These are phyloP conservation scores for Pituophis catenifer DNA, from an alignment of 2,113 vertebrate species.

Conservation along the genomic window DNA sequence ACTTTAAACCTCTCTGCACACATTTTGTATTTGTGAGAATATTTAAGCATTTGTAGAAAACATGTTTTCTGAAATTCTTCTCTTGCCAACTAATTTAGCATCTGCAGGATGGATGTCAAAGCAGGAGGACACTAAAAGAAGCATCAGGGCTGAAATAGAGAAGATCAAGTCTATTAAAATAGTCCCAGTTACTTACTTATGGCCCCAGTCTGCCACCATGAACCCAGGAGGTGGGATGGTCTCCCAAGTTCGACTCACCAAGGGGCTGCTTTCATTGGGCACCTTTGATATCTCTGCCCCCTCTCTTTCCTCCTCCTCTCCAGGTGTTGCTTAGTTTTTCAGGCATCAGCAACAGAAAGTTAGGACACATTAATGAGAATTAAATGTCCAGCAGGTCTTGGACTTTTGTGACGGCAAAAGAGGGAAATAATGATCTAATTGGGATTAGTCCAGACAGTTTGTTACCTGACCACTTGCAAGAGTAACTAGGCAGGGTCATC, in stretches of 20 bases:
- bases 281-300: background rate
- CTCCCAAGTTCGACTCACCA: background rate
- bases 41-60: background rate
- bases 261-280: background rate
- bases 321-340: background rate
- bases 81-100: background rate
- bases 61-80: background rate
- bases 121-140: background rate
- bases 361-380: background rate
- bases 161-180: background rate
- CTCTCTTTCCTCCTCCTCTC: background rate
- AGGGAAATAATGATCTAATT: background rate
- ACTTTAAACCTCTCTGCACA: background rate
- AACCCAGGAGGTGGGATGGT: background rate
- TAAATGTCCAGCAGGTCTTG: background rate
- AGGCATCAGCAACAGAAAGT: background rate
- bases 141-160: background rate
- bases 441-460: background rate
- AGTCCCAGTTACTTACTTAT: background rate
- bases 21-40: background rate
- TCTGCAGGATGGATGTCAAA: background rate
- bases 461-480: background rate
- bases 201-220: background rate
- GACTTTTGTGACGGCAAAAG: background rate
- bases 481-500: background rate